Conservation (phyloP, 2,888 invertebrate species). For the Eupithecia dodoneata region DNA sequence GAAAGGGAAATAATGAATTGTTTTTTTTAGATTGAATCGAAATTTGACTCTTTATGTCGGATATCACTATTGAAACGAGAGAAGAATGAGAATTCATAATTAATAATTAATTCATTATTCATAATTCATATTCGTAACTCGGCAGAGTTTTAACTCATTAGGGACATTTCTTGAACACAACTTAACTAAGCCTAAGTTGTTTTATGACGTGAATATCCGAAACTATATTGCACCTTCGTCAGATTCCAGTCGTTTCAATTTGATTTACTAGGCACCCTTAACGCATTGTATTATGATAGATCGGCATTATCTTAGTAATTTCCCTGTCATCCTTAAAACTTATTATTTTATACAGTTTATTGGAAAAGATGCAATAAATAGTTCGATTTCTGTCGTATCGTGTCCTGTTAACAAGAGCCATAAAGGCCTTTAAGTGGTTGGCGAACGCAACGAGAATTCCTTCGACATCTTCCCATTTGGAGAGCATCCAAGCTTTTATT, state of each 20-base stretch:
- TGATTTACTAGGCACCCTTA: neutral
- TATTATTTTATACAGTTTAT: neutral
- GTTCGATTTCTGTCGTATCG: constrained; percentile 43
- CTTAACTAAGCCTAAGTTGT: neutral
- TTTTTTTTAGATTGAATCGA: neutral
- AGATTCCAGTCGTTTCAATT: neutral
- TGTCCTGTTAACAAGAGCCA: constrained; percentile 39
- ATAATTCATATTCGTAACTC: too few species aligned
- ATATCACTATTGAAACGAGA: neutral
- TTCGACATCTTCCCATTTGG: constrained; percentile 72
- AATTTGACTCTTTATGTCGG: neutral
- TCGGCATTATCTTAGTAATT: neutral
- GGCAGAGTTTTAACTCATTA: too few species aligned
- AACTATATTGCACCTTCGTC: neutral
- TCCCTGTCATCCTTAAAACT: neutral
- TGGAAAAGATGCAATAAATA: neutral
- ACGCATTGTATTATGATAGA: neutral
- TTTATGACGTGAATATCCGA: neutral
- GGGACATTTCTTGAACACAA: neutral
- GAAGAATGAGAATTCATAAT: neutral
- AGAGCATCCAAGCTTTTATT: constrained; percentile 76
- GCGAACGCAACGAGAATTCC: constrained; percentile 53
- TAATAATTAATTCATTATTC: too few species aligned
- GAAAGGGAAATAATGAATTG: neutral
- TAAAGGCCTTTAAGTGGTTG: constrained; percentile 45